Conservation (phyloP, 2,797 vertebrate species). For the Anableps anableps region DNA sequence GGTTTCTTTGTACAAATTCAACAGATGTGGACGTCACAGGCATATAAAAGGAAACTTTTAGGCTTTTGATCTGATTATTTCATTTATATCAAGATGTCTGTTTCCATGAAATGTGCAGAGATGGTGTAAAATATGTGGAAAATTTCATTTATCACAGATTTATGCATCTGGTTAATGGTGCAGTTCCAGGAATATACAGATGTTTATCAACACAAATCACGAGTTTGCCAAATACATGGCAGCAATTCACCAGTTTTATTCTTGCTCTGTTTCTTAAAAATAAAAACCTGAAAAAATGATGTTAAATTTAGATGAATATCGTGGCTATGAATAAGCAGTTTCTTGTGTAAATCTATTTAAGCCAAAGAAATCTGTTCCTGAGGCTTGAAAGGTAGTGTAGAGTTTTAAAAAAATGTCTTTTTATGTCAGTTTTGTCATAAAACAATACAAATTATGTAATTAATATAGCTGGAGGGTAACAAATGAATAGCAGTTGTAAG, state of each 20-base stretch:
- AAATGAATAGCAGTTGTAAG: too few relatives aligned
- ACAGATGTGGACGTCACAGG: background rate
- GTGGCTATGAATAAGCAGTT: background rate
- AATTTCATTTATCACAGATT: background rate
- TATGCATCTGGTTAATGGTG: background rate
- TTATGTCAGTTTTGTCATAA: too few relatives aligned
- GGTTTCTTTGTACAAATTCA: conserved; percentile 34
- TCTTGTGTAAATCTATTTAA: background rate
- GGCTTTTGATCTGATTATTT: background rate
- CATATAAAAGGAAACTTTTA: conserved; percentile 6
- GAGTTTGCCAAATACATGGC: background rate
- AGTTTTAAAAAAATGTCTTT: background rate
- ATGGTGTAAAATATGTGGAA: background rate
- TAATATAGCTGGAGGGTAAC: too few relatives aligned
- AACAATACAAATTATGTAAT: too few relatives aligned
- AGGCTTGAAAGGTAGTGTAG: background rate
- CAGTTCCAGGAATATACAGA: background rate
- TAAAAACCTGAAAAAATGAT: background rate
- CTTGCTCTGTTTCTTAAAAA: background rate
- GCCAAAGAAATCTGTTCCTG: background rate
- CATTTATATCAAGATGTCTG: background rate
- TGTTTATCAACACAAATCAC: background rate
- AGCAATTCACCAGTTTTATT: background rate
- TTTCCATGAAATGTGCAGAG: conserved; percentile 1
- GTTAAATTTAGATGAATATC: background rate